phyloP scores from a whole-genome alignment of 1,140 invertebrate species.

The Schmidtea mediterranea region DNA sequence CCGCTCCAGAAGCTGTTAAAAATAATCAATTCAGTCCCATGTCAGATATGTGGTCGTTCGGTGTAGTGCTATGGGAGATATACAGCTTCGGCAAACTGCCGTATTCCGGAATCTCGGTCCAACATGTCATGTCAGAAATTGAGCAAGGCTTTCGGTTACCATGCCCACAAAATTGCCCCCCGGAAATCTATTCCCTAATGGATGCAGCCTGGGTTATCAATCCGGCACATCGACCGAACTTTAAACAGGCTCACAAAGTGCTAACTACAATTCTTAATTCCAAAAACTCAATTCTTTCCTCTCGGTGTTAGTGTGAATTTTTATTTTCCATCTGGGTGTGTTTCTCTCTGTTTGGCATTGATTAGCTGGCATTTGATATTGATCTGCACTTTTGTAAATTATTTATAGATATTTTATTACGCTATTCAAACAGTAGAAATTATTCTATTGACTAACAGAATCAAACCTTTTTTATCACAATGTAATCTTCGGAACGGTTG shows the following conservation, averaged over 20 bases:
- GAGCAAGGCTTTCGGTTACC: not conserved
- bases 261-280: too few species aligned
- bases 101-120: constrained; percentile 52
- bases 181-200: not conserved
- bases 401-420: too few species aligned
- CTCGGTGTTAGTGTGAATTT: too few species aligned
- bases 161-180: not conserved
- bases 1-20: constrained; percentile 89
- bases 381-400: too few species aligned
- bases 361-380: too few species aligned
- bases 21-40: constrained; percentile 92
- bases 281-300: too few species aligned
- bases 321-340: too few species aligned
- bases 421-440: too few species aligned
- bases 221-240: not conserved
- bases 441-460: too few species aligned
- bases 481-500: too few species aligned
- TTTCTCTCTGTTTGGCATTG: too few species aligned
- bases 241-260: not conserved
- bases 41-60: constrained; percentile 94
- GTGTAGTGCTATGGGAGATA: constrained; percentile 95
- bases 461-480: too few species aligned
- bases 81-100: constrained; percentile 94
- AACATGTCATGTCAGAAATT: constrained; percentile 1
- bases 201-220: not conserved